Percentiles rank a stretch among this genome's conserved stretches.
phyloP scores from a whole-genome alignment of 2,888 invertebrate species.

The Hipparchia sbordonii region DNA sequence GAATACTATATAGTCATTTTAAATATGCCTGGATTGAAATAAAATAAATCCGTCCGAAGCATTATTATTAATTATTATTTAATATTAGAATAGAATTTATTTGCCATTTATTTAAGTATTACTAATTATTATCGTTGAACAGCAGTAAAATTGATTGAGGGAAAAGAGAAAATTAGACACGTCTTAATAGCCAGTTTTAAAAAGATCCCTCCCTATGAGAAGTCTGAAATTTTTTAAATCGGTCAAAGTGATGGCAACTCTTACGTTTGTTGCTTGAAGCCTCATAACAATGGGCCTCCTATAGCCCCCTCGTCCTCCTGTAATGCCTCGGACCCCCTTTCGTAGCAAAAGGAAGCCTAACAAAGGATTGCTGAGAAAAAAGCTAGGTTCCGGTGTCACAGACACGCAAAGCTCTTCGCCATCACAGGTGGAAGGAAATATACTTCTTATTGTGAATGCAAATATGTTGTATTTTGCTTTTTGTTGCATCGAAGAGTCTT shows the following conservation, averaged over 20 bases:
- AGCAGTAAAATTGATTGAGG: too few relatives aligned
- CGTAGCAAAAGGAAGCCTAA: conserved; percentile 59
- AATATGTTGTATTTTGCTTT: conserved; percentile 34
- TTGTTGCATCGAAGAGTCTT: background rate
- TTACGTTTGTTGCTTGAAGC: background rate
- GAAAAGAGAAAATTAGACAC: background rate
- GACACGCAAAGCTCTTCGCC: conserved; percentile 54
- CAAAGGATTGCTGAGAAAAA: conserved; percentile 71
- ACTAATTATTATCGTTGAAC: too few relatives aligned
- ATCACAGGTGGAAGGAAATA: conserved; percentile 35
- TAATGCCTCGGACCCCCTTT: conserved; percentile 48
- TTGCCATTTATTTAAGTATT: too few relatives aligned
- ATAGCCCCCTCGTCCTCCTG: conserved; percentile 36
- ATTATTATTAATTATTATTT: too few relatives aligned
- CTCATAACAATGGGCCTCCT: conserved; percentile 53
- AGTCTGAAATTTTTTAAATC: background rate
- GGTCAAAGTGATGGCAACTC: background rate
- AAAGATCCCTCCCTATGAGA: background rate
- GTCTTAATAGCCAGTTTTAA: background rate
- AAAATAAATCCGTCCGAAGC: too few relatives aligned
- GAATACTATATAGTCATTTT: too few relatives aligned
- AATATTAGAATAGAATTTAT: too few relatives aligned
- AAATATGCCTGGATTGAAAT: too few relatives aligned
- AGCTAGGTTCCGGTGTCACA: conserved; percentile 73
- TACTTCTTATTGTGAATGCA: conserved; percentile 36